Base-by-base conservation (phyloP, 2,888 invertebrate species). In the Pilophorus perplexus region DNA sequence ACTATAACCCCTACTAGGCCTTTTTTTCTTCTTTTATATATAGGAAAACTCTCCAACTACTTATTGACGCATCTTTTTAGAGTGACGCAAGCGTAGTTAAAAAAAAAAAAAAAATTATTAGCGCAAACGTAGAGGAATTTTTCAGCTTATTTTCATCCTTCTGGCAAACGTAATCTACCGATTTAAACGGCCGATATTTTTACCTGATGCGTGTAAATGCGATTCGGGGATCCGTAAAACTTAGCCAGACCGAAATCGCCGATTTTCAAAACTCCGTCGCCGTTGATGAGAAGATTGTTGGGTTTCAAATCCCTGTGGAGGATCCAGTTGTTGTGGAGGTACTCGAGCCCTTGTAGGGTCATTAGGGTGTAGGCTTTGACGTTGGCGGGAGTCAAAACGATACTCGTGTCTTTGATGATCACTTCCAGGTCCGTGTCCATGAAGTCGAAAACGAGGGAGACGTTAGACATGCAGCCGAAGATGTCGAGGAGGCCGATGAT, bases 381-480 rank as follows among this genome's bases (percentile, higher is more conserved):
- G 79, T 99, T 93, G 1, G 89, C 87, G 44, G 93, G 88, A 12
- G 93, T 89, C 66, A 97, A 80, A 67, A 96, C 90, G 74, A 96
- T 90, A 73, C 84, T 87, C 69, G 79, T 85, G 75, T 97, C 96
- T 79, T 91, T 92, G 72, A 93, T 87, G 72, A 93, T 88, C 72
- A 94, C 91, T 83, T 99, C 99, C 73, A 99, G 80, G 79, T 99
- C 99, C 33, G 98, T 98, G 76, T 98, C 96, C 98, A 99, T 98
- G 75, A 96, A 99, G 78, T 99, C 99, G 80, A 99, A 97, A 0
- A 99, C 99, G 66, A 99, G 80, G 18, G 97, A 98, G 18, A 99
- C 92, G 82, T 97, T 98, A 14, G 97, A 97, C 79, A 93, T 90
- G 75, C 95, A 91, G n/a, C 98, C 98, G 81, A 98, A 97, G 2